phyloP scores from a whole-genome alignment of 2,797 vertebrate genomes.

The Eidolon dupreanum region DNA sequence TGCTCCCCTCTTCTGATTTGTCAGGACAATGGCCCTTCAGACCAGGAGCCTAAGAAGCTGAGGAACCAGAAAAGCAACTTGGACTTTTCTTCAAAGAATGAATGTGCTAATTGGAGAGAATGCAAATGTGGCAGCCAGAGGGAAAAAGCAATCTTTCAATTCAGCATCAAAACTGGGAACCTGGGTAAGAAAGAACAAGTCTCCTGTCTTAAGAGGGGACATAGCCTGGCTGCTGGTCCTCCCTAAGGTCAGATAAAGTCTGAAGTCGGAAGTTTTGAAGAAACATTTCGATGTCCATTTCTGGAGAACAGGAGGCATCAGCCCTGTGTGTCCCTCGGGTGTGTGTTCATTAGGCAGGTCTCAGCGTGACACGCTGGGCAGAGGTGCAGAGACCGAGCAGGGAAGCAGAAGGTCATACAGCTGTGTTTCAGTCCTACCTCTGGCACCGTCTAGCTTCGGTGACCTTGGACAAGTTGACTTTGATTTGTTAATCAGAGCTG shows the following conservation, averaged over 20 bases:
- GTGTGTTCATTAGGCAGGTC: background rate
- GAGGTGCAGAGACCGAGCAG: background rate
- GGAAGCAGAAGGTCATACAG: background rate
- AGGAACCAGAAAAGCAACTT: conserved; percentile 24
- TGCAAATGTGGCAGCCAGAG: background rate
- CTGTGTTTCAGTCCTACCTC: rapidly evolving
- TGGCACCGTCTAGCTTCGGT: background rate
- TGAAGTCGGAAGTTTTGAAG: background rate
- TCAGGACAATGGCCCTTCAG: conserved; percentile 27
- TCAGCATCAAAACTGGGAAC: background rate
- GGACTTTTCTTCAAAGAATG: background rate
- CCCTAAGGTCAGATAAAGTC: background rate
- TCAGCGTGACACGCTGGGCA: background rate
- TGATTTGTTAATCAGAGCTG: background rate
- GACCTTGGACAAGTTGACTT: background rate
- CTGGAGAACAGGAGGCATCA: background rate
- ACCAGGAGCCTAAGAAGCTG: background rate
- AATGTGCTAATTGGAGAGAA: background rate
- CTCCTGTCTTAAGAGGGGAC: background rate
- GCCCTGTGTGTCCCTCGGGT: rapidly evolving
- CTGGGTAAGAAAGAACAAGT: background rate
- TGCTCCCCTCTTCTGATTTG: background rate
- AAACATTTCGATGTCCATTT: background rate
- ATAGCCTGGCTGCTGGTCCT: background rate
- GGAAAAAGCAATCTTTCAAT: background rate